These are phyloP conservation scores for Avahi laniger DNA, from an alignment of 2,797 vertebrate genomes.

Conservation along the genomic window DNA sequence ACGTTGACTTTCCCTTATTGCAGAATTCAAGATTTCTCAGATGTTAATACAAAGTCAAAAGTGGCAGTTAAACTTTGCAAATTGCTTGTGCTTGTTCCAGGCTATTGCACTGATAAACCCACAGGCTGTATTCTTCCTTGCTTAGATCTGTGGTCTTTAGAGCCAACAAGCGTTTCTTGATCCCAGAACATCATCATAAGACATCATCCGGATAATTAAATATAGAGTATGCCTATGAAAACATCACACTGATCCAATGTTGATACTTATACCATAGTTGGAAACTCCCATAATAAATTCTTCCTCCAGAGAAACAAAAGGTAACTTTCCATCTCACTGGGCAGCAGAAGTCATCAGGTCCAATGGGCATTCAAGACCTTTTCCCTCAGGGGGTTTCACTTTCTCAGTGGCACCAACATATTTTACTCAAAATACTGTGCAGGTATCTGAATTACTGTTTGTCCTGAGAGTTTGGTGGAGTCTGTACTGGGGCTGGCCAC, in stretches of 20 bases:
- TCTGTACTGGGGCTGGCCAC: neutral
- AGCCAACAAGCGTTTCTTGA: neutral
- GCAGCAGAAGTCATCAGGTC: slow-evolving; percentile 97
- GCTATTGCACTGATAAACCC: neutral
- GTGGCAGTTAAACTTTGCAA: neutral
- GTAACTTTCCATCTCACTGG: slow-evolving; percentile 95
- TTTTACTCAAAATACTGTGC: slow-evolving; percentile 94
- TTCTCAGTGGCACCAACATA: slow-evolving; percentile 96
- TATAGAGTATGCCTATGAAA: neutral
- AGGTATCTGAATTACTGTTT: slow-evolving; percentile 91
- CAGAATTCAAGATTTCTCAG: neutral
- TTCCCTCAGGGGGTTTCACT: slow-evolving; percentile 91
- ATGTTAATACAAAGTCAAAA: neutral
- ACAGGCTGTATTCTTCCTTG: neutral
- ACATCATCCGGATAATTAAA: neutral
- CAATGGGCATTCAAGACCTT: slow-evolving; percentile 91
- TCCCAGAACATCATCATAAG: neutral
- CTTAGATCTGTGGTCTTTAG: neutral
- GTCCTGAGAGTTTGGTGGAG: slow-evolving; percentile 86
- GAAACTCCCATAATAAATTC: slow-evolving; percentile 95
- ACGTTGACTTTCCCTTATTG: neutral
- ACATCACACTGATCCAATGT: slow-evolving; percentile 92
- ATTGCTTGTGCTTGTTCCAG: neutral
- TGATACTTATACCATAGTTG: slow-evolving; percentile 94
- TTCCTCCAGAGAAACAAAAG: slow-evolving; percentile 94